Conservation (phyloP, 2,113 vertebrate genomes). For the Osmerus eperlanus region DNA sequence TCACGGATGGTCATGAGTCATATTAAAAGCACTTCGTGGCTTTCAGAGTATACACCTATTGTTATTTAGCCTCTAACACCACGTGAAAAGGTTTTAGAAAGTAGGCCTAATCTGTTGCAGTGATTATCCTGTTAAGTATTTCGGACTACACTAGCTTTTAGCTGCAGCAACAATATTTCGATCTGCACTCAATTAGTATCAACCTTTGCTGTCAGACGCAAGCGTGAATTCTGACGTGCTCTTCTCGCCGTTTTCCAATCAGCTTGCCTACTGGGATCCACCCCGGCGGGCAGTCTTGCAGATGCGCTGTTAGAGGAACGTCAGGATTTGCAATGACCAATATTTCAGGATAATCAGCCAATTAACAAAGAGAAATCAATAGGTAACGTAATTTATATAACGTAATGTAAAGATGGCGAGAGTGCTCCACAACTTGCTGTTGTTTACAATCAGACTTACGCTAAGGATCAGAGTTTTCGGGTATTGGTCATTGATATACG, state of each 20-base stretch:
- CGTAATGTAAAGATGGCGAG: constrained; percentile 82
- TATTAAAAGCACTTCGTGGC: background rate
- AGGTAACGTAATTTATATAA: constrained; percentile 43
- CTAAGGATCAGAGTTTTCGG: constrained; percentile 72
- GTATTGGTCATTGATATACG: constrained; percentile 86
- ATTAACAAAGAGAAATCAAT: constrained; percentile 34
- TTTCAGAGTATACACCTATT: too few species aligned
- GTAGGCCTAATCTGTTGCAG: background rate
- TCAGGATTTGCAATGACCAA: constrained; percentile 41
- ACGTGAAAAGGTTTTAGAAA: background rate
- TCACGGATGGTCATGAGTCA: background rate
- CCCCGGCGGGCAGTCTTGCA: constrained; percentile 58
- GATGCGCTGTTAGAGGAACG: constrained; percentile 40
- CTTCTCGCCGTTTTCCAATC: constrained; percentile 51
- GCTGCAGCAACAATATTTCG: constrained; percentile 34
- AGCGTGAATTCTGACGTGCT: constrained; percentile 65
- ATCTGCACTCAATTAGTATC: constrained; percentile 23
- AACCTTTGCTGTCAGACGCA: constrained; percentile 56
- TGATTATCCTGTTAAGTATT: background rate
- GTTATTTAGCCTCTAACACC: background rate
- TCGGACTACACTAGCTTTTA: background rate
- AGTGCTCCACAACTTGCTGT: constrained; percentile 72
- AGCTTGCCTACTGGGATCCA: constrained; percentile 47
- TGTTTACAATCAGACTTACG: constrained; percentile 71
- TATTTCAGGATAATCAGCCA: constrained; percentile 21